Evolutionary conservation across 2,888 invertebrate genomes (phyloP), one percentile per base, ranked within the genome.

Genomic region (Tipula helvola): DNA sequence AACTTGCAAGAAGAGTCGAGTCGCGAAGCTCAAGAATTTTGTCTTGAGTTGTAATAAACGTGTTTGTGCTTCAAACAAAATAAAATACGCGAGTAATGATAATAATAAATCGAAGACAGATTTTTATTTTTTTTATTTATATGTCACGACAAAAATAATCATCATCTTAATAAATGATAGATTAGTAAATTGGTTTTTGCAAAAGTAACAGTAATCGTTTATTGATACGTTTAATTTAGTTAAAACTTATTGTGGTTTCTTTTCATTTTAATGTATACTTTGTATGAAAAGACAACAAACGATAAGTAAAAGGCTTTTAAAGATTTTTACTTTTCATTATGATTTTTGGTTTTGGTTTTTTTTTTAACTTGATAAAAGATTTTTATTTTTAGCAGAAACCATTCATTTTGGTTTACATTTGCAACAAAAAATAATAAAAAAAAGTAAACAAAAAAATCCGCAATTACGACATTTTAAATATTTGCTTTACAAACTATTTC

Each of bases 141-240:
- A 71, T 71, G 71, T 71, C 71, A 71, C 71, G 71, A 71, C 71
- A 71, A 71, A 71, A 71, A 71, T 71, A 71, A 71, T 71, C 71
- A 71, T 71, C 71, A 71, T 71, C 71, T 71, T 71, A 71, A 71
- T 71, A 71, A 71, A 71, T 71, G 71, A 71, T 28, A 71, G 71
- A 71, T 71, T 71, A 71, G 71, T 71, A 71, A 71, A 71, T 71
- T 71, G 71, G 18, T 71, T 71, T n/a, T 71, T 71, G 28, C 71
- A 71, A 71, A 71, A 71, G 71, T 28, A 71, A 71, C 71, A 28
- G 71, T 71, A 52, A 52, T 52, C 52, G 52, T 52, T 52, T 52
- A 52, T 52, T 52, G 52, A 52, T 52, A 52, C 52, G 52, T 52
- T 52, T 52, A 52, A 52, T 52, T 52, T 52, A 52, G 16, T 52